Evolutionary conservation across 2,888 invertebrate genomes (phyloP).

Genomic region (Brenthis hecate): DNA sequence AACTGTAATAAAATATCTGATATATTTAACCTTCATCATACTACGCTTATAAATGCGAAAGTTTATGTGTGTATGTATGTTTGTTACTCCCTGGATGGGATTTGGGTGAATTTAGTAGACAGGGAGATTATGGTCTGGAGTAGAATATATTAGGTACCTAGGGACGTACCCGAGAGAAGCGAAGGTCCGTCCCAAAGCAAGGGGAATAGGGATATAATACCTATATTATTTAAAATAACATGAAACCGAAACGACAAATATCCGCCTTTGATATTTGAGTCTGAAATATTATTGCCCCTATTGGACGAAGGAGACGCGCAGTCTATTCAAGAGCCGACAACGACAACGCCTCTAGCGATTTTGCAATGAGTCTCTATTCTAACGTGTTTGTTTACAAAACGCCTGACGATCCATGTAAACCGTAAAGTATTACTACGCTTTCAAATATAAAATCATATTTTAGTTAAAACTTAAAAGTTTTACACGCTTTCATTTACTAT

Average conservation of each 20-base stretch:
- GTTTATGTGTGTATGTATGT: too few species aligned
- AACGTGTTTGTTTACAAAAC: constrained; percentile 16
- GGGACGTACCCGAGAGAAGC: too few species aligned
- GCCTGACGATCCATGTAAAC: neutral
- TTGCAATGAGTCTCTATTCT: constrained; percentile 16
- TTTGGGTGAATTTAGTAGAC: too few species aligned
- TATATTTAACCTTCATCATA: too few species aligned
- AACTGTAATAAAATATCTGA: too few species aligned
- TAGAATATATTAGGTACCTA: too few species aligned
- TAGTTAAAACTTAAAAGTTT: constrained; percentile 7
- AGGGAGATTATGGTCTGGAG: too few species aligned
- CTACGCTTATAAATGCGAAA: too few species aligned
- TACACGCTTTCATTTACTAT: constrained; percentile 2
- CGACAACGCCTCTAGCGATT: constrained; percentile 17
- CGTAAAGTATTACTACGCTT: neutral
- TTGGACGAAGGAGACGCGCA: constrained; percentile 7
- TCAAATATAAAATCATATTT: constrained; percentile 10
- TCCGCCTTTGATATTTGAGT: constrained; percentile 4
- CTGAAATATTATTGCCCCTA: constrained; percentile 21
- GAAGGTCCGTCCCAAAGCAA: too few species aligned
- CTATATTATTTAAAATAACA: neutral
- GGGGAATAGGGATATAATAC: too few species aligned
- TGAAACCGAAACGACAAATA: neutral
- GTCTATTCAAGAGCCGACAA: constrained; percentile 10
- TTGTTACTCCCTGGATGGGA: too few species aligned